These are phyloP conservation scores for Ceratotherium simum DNA, from an alignment of 2,113 vertebrate genomes.

Conservation along the genomic window DNA sequence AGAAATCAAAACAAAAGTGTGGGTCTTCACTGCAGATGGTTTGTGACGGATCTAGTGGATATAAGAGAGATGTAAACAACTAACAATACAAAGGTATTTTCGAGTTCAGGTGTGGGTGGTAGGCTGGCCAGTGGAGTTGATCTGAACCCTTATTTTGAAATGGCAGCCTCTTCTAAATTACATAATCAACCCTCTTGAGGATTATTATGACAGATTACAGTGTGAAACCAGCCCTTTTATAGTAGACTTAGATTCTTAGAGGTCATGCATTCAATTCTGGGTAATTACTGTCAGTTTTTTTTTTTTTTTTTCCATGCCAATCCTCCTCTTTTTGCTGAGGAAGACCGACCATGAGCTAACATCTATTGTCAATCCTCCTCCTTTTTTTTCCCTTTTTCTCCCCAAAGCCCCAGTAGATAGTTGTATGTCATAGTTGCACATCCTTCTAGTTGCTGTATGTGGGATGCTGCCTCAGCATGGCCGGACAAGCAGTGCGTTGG, in stretches of 20 bases:
- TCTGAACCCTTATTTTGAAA: slow-evolving; percentile 69
- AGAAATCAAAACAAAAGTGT: background rate
- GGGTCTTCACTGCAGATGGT: slow-evolving; percentile 6
- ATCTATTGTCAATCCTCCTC: no score
- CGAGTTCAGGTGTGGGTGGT: background rate
- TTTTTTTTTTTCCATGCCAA: no score
- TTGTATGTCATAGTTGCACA: no score
- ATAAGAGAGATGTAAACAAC: slow-evolving; percentile 29
- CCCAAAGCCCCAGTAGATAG: no score
- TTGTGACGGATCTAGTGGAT: background rate
- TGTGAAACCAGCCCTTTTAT: slow-evolving; percentile 59
- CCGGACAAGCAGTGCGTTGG: no score
- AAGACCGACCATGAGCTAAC: no score
- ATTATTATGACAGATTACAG: slow-evolving; percentile 75
- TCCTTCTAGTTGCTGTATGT: no score
- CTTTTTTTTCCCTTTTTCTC: no score
- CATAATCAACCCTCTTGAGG: slow-evolving; percentile 70
- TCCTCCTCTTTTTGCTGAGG: no score
- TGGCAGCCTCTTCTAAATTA: slow-evolving; percentile 62
- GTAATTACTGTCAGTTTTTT: slow-evolving; percentile 82
- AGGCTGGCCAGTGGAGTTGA: slow-evolving; percentile 54
- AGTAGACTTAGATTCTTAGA: slow-evolving; percentile 73
- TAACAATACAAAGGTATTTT: slow-evolving; percentile 24
- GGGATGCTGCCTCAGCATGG: no score
- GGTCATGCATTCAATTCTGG: slow-evolving; percentile 79